phyloP scores from a whole-genome alignment of 2,888 invertebrate species.

The Drosophila subquinaria region DNA sequence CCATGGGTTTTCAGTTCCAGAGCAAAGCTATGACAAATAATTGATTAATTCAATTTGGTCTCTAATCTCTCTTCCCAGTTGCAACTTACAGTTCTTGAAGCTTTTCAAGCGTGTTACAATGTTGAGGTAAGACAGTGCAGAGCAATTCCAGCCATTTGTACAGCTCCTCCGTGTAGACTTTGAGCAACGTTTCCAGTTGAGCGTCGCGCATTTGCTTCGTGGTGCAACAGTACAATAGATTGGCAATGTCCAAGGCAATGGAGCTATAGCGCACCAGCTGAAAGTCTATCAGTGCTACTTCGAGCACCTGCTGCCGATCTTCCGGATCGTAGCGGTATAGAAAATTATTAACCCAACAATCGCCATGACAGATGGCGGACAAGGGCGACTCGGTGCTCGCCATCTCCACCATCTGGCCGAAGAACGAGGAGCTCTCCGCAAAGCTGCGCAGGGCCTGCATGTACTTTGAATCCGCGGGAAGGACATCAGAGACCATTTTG shows the following conservation, averaged over 20 bases:
- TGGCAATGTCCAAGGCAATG: conserved; percentile 89
- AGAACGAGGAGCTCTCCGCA: conserved; percentile 88
- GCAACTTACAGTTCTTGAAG: conserved; percentile 78
- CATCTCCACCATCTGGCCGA: conserved; percentile 89
- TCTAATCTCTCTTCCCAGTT: not conserved
- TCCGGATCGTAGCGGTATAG: conserved; percentile 87
- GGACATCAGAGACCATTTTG: conserved; percentile 87
- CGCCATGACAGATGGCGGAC: conserved; percentile 90
- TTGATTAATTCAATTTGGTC: not conserved
- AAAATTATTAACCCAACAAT: conserved; percentile 92
- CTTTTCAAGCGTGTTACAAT: conserved; percentile 86
- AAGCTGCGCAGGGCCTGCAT: conserved; percentile 88
- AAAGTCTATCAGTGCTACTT: conserved; percentile 90
- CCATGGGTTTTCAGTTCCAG: conserved; percentile 89
- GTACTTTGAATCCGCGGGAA: conserved; percentile 86
- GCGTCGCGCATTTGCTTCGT: conserved; percentile 88
- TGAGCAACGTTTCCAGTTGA: conserved; percentile 87
- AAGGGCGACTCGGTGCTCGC: conserved; percentile 88
- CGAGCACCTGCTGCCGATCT: conserved; percentile 86
- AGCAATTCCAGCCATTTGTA: conserved; percentile 87
- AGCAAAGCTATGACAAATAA: conserved; percentile 86
- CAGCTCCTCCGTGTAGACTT: conserved; percentile 88
- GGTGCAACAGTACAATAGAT: conserved; percentile 89
- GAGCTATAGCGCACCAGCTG: conserved; percentile 90
- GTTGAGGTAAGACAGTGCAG: conserved; percentile 85